Base-by-base conservation (phyloP, 2,888 invertebrate species). In the Hyles lineata region DNA sequence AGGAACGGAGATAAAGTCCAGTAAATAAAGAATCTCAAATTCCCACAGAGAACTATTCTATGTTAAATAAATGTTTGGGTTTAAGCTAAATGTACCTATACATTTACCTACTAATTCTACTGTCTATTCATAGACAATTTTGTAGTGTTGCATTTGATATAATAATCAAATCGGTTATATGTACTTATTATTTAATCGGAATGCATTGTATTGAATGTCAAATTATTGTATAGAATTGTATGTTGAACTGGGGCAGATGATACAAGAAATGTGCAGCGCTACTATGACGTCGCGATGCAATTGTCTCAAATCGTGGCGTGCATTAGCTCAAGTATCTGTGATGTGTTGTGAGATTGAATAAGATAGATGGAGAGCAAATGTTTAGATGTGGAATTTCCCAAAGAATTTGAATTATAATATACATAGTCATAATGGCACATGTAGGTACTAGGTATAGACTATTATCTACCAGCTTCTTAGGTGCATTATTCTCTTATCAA, bases 1-100 rank as follows among this genome's bases (percentile, higher is more conserved):
- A 87, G 93, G 75, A 94, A 94, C 74, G 94, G 93, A 19, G 92
- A 94, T 75, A 93, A 93, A 90, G 83, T 86, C 15, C 85, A 92
- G 76, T 93, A 88, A 83, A 81, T 43, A 71, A 61, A 43, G 80
- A 86, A 85, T 85, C 80, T 82, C 80, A 79, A 75, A 25, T 8
- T 29, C 25, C 60, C 35, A 50, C 58, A 32, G 69, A 63, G 21
- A 61, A 7, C 25, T 25, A 11, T 21, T 29, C 9, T 69, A 52
- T 69, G 23, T 32, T 19, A 29, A 70, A 55, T 70, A 70, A 61
- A 29, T 71, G 25, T 71, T 23, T 62, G 52, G 9, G 23, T 9
- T 43, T 60, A 71, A 60, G 32, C 15, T 9, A 25, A 71, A 71
- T 11, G 17, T 23, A 29, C 32, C 19, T 29, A 43, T 9, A 43